Evolutionary conservation across 2,113 vertebrate species (phyloP).

Genomic region (Ceuthmochares aereus): DNA sequence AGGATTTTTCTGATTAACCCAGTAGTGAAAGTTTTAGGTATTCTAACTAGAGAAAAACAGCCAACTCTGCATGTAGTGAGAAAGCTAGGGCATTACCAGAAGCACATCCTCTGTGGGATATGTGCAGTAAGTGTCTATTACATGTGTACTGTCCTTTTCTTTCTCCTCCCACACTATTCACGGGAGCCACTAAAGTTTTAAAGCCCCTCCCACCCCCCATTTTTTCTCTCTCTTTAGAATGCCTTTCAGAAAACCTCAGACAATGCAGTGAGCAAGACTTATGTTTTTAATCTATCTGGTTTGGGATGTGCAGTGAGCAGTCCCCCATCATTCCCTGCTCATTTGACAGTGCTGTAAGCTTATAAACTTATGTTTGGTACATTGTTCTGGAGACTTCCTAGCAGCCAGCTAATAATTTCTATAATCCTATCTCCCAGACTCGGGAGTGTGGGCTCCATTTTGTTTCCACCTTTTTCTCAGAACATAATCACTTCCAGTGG

Average conservation of each 20-base stretch:
- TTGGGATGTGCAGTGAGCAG: background rate
- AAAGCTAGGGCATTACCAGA: background rate
- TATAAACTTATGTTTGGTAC: background rate
- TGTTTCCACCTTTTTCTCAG: background rate
- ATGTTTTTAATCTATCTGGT: background rate
- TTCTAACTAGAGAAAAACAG: background rate
- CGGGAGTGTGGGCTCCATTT: background rate
- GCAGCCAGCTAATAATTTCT: background rate
- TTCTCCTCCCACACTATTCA: background rate
- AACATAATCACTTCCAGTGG: background rate
- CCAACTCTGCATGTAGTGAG: accelerated
- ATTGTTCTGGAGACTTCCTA: slow-evolving; percentile 1
- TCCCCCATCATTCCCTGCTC: background rate
- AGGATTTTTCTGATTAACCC: background rate
- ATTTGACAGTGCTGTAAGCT: background rate
- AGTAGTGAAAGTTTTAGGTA: background rate
- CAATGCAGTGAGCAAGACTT: background rate
- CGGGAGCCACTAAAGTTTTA: background rate
- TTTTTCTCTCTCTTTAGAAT: background rate
- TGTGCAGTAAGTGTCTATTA: background rate
- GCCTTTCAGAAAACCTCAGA: background rate
- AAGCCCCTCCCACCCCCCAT: background rate
- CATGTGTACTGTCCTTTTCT: background rate
- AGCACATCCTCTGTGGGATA: background rate
- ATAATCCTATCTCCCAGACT: background rate